Percentiles rank a stretch among this genome's conserved stretches.
phyloP scores from a whole-genome alignment of 2,888 invertebrate genomes.

The Calameuta filiformis region DNA sequence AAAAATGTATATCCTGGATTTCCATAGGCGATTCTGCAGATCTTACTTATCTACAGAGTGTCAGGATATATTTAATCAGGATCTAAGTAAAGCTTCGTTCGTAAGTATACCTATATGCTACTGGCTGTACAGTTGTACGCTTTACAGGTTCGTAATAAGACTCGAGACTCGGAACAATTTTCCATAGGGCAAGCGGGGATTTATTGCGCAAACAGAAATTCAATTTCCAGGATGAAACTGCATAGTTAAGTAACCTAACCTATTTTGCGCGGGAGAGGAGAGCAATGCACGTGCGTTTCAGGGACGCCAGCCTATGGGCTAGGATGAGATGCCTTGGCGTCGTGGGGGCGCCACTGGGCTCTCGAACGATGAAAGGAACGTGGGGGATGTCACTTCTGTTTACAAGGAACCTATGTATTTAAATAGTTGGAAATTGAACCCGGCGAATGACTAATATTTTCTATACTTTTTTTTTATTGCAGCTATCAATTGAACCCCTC shows the following conservation, averaged over 20 bases:
- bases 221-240: conserved; percentile 42
- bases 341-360: background rate
- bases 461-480: background rate
- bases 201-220: conserved; percentile 41
- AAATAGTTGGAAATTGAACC: background rate
- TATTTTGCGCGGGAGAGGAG: conserved; percentile 8
- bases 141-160: conserved; percentile 17
- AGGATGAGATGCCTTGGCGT: background rate
- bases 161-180: background rate
- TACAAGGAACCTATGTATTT: background rate
- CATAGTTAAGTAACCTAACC: conserved; percentile 33
- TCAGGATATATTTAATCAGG: background rate
- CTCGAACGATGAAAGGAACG: background rate
- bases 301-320: background rate
- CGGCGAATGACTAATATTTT: background rate
- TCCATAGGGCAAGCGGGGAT: conserved; percentile 23
- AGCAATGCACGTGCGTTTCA: background rate
- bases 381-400: background rate
- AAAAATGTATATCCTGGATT: background rate
- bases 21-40: background rate
- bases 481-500: background rate
- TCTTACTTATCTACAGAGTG: background rate
- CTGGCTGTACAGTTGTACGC: background rate
- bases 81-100: background rate
- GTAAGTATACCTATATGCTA: conserved; percentile 11